Conservation (phyloP, 2,113 vertebrate genomes). For the Hypomesus transpacificus region DNA sequence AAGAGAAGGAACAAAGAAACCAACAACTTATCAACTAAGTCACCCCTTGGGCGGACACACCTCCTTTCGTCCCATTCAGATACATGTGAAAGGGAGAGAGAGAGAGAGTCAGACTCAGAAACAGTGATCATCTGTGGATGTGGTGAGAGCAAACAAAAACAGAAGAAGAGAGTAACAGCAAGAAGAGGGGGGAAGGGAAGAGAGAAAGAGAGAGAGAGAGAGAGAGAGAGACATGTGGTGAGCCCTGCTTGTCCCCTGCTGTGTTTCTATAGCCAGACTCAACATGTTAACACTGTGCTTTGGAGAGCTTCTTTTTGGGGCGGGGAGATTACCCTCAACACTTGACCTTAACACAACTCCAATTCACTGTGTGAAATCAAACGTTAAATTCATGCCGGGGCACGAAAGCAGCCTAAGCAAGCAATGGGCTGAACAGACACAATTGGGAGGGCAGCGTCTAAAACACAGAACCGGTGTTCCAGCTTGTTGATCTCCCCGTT, state of each 20-base stretch:
- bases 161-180: neutral
- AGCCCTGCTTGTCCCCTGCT: slow-evolving; percentile 8
- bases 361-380: slow-evolving; percentile 7
- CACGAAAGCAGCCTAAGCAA: too few relatives aligned
- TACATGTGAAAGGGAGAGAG: slow-evolving; percentile 18
- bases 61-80: slow-evolving; percentile 40
- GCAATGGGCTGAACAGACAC: too few relatives aligned
- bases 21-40: slow-evolving; percentile 51
- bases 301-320: slow-evolving; percentile 18
- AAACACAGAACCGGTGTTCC: too few relatives aligned
- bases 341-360: slow-evolving; percentile 5
- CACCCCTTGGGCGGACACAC: slow-evolving; percentile 19
- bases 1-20: slow-evolving; percentile 31
- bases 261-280: slow-evolving; percentile 9
- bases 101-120: slow-evolving; percentile 14
- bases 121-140: neutral
- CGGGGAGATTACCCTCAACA: neutral
- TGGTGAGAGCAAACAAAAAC: neutral
- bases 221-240: neutral
- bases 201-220: neutral
- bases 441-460: too few relatives aligned
- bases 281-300: slow-evolving; percentile 5
- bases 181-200: neutral
- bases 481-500: too few relatives aligned
- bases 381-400: too few relatives aligned